Conservation (phyloP, 2,797 vertebrate genomes). For the Melopsittacus undulatus region DNA sequence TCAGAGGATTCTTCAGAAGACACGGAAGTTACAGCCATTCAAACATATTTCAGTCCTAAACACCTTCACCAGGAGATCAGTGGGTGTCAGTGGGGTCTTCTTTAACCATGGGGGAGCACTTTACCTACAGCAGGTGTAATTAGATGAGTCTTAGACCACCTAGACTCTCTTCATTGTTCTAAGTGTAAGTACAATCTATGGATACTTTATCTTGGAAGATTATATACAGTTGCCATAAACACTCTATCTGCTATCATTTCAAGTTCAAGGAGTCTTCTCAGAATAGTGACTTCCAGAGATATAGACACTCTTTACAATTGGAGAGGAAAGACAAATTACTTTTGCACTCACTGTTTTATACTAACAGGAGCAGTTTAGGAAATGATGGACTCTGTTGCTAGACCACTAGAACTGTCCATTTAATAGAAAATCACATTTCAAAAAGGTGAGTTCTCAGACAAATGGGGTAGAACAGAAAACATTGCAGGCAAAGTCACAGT, state of each 20-base stretch:
- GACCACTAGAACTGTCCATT: neutral
- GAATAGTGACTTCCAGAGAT: neutral
- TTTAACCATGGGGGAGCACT: neutral
- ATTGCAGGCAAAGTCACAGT: neutral
- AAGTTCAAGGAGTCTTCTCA: slow-evolving; percentile 4
- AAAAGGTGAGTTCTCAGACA: neutral
- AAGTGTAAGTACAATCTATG: neutral
- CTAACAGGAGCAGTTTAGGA: neutral
- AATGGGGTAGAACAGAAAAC: neutral
- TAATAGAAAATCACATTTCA: neutral
- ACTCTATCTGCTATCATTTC: neutral
- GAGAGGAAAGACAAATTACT: neutral
- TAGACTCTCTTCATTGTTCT: neutral
- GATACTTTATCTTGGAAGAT: neutral
- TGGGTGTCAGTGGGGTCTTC: neutral
- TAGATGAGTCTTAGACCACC: neutral
- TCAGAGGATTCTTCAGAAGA: neutral
- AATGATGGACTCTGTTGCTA: neutral
- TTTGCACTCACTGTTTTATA: neutral
- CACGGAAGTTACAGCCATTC: neutral
- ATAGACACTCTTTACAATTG: neutral
- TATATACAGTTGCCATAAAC: neutral
- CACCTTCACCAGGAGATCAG: neutral
- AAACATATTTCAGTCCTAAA: neutral
- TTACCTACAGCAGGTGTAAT: neutral